Percentiles rank a stretch among this genome's conserved stretches.
Evolutionary conservation across 2,113 vertebrate genomes (phyloP).

Genomic region (Arothron firmamentum): DNA sequence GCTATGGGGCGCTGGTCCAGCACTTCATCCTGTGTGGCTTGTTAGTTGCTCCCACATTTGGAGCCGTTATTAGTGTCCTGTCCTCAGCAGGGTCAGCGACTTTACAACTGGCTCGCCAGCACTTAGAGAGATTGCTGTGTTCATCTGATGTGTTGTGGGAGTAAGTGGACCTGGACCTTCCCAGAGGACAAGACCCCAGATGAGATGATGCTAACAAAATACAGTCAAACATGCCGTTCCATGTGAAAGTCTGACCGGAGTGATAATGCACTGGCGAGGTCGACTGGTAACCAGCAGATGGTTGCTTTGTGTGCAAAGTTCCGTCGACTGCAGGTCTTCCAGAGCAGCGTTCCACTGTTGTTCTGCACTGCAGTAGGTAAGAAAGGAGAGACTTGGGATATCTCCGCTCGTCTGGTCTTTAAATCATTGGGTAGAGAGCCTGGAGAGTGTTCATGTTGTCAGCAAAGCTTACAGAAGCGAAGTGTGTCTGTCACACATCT

Average conservation of each 20-base stretch:
- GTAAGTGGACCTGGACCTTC: conserved; percentile 27
- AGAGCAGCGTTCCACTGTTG: conserved; percentile 1
- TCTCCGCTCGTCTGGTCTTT: conserved; percentile 49
- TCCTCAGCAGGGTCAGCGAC: conserved; percentile 52
- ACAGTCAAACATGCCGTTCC: conserved; percentile 41
- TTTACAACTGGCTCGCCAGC: conserved; percentile 49
- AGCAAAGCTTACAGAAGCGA: conserved; percentile 61
- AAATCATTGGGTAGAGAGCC: conserved; percentile 54
- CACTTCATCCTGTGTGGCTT: conserved; percentile 24
- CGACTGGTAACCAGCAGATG: no score
- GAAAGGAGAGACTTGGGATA: conserved; percentile 28
- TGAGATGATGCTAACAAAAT: conserved; percentile 39
- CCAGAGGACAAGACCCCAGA: conserved; percentile 42
- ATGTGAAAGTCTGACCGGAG: conserved; percentile 23
- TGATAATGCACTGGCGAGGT: background rate
- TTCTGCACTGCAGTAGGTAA: conserved; percentile 27
- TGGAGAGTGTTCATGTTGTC: conserved; percentile 64
- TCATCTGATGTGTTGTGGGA: conserved; percentile 39
- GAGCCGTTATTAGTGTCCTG: conserved; percentile 54
- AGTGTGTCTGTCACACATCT: conserved; percentile 67
- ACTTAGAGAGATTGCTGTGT: conserved; percentile 58
- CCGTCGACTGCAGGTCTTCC: no score
- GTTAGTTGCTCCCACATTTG: conserved; percentile 53
- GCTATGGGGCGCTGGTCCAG: no score
- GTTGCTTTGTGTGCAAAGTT: no score